Evolutionary conservation across 2,797 vertebrate species (phyloP), one percentile per base, ranked within the genome.

Genomic region (Chromobotia macracanthus): DNA sequence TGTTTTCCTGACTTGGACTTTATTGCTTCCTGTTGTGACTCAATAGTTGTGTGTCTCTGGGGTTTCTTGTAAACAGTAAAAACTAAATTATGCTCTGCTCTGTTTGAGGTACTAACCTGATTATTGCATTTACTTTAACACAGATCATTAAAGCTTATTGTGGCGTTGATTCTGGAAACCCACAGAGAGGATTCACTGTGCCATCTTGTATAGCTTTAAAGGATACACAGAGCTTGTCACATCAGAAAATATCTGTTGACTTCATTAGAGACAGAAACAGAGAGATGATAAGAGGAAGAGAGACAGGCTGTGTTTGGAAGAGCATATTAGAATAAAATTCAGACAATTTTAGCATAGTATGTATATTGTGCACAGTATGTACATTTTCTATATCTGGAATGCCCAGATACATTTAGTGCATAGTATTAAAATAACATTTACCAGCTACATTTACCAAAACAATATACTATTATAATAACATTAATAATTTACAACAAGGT

Each of bases 51-150:
- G 23, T 38, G 6, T 38, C 38, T 38, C 38, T 38, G 38, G 38
- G 28, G 55, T 25, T 77, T 77, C 58, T 68, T 69, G 21, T 50
- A 61, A 63, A 61, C 16, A 28, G 55, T 72, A 35, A 35, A 38
- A 77, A 23, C 55, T 11, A 69, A 77, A 69, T 77, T 60, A 77
- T 58, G 35, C 53, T 48, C 53, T 53, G 48, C 55, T 78, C 41
- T 61, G 56, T 71, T 78, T 63, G 67, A 70, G 58, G 67, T 63
- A 25, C 56, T 78, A 70, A 71, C 76, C 56, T 70, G 76, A 70
- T 78, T 79, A 71, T 48, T 25, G 67, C 8, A 0, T 64, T 58
- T 79, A 35, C 67, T 71, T 78, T 78, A 78, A 78, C 56, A 72
- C 77, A 55, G 68, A 72, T 72, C 58, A 79, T 64, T 79, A 64